A percentile compares a stretch with the other conserved stretches of the same genome.
These are phyloP conservation scores for Chelonus formosanus DNA, from an alignment of 2,888 invertebrate genomes.

Conservation along the genomic window DNA sequence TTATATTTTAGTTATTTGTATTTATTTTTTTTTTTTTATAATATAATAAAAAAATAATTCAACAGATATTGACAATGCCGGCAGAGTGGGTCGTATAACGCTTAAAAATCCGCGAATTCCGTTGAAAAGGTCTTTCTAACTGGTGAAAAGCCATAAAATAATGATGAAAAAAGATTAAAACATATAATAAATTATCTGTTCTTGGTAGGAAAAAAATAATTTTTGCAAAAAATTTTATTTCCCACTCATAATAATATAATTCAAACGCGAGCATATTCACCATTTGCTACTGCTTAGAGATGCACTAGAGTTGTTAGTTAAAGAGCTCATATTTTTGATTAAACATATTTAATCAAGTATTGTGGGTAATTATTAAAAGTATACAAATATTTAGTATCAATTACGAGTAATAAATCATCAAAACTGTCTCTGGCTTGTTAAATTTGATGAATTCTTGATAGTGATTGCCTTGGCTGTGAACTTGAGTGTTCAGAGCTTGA, in stretches of 20 bases:
- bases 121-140: too few species aligned
- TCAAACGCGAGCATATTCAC: neutral
- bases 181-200: neutral
- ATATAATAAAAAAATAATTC: conserved; percentile 1
- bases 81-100: neutral
- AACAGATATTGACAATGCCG: conserved; percentile 21
- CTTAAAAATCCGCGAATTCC: too few species aligned
- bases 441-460: conserved; percentile 4
- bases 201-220: neutral
- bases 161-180: too few species aligned
- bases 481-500: conserved; percentile 26
- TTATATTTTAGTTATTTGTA: too few species aligned
- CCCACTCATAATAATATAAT: neutral
- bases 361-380: neutral
- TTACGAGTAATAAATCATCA: neutral
- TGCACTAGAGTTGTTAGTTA: conserved; percentile 24
- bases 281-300: neutral
- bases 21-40: too few species aligned
- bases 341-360: too few species aligned
- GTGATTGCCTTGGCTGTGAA: conserved; percentile 30
- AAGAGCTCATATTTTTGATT: neutral
- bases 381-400: conserved; percentile 3
- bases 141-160: too few species aligned
- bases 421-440: neutral
- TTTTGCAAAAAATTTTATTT: too few species aligned